Base-by-base conservation (phyloP, 2,888 invertebrate genomes). In the Hesperia comma region DNA sequence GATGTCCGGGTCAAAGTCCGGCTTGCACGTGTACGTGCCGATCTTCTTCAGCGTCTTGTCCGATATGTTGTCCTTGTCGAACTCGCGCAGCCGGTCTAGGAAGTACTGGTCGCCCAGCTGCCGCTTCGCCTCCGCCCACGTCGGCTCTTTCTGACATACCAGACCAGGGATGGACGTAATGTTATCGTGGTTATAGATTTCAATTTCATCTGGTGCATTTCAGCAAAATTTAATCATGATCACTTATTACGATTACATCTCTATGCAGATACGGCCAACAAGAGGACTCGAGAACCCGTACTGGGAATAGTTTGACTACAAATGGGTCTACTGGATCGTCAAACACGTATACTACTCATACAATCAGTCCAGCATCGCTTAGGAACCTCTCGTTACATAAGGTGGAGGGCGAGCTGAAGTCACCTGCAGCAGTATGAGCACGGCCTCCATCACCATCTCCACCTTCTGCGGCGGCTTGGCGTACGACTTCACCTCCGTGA, bases 401-500 rank as follows among this genome's bases (percentile, higher is more conserved):
- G 3, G 32, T 32, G 32, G 0, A 60, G 1, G 46, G 33, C 8
- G 32, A 60, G 17, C 1, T 8, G 0, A 10, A 37, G 68, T 74
- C 71, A 93, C 94, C 79, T 94, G 94, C 33, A 95, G 92, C 21
- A 98, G 85, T 77, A 98, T 97, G 93, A 97, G 96, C 0, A 98
- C 97, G 14, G 98, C 97, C 85, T 98, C 97, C 95, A 98, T 94
- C 0, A 97, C 97, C 94, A 97, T 97, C 86, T 97, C 97, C 0
- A 98, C 98, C 83, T 97, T 96, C 67, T 94, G 93, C 1, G 98
- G 98, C 0, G 98, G 98, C 69, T 96, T 95, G 0, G 96, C 95
- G 83, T 98, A 98, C 0, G 98, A 97, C 82, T 97, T 97, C 68
- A 98, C 96, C 93, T 98, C 98, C 49, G 96, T 95, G 66, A 98